phyloP scores from a whole-genome alignment of 2,797 vertebrate species.

The Urosaurus nigricauda region DNA sequence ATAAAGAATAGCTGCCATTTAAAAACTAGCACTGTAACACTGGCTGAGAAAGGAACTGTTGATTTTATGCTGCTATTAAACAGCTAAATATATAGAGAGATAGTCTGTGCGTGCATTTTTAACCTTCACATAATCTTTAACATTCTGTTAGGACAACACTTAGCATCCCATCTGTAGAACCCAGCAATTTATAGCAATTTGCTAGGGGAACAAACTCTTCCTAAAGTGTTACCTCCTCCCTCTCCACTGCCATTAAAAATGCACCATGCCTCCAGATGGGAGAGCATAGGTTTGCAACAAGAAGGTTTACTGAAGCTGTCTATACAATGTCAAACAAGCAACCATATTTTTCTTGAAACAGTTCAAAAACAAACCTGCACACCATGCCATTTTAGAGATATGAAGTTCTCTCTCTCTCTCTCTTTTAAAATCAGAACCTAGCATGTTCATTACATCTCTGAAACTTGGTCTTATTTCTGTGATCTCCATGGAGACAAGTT shows the following conservation, averaged over 20 bases:
- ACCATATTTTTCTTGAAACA: constrained; percentile 75
- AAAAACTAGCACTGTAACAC: not conserved
- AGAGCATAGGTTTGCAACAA: constrained; percentile 76
- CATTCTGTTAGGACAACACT: constrained; percentile 69
- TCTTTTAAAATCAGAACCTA: constrained; percentile 63
- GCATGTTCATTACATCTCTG: constrained; percentile 75
- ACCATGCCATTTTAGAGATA: constrained; percentile 64
- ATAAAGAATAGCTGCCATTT: not conserved
- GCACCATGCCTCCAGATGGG: constrained; percentile 75
- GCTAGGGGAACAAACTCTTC: constrained; percentile 75
- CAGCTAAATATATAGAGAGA: constrained; percentile 48
- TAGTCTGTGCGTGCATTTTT: constrained; percentile 63
- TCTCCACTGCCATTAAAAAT: constrained; percentile 29
- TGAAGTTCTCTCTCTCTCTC: not conserved
- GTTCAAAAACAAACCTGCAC: constrained; percentile 79
- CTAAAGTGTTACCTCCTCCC: constrained; percentile 69
- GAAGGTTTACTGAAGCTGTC: constrained; percentile 77
- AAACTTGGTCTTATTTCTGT: constrained; percentile 72
- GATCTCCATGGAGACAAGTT: constrained; percentile 80
- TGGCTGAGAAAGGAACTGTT: not conserved
- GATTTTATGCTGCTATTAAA: not conserved
- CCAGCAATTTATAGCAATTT: constrained; percentile 58
- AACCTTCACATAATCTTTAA: constrained; percentile 66
- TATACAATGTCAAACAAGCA: constrained; percentile 76
- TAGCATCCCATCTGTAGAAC: constrained; percentile 75